Evolutionary conservation across 2,113 vertebrate genomes (phyloP), one percentile per base, ranked within the genome.

Genomic region (Peromyscus leucopus): DNA sequence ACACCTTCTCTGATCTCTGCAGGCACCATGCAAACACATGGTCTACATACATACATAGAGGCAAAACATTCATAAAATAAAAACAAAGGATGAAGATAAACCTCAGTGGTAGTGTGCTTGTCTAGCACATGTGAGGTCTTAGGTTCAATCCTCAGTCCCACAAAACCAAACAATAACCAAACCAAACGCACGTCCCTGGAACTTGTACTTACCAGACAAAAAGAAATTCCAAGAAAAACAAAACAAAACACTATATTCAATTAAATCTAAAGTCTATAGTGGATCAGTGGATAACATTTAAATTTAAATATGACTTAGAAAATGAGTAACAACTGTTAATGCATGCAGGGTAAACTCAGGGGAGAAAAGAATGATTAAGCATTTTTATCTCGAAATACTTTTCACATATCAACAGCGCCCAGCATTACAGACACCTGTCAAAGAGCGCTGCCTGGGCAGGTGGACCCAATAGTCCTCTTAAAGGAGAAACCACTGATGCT

Each of bases 171-270:
- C 59, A 46, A 61, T 48, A 69, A 51, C 51, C 21, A 48, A 83
- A 1, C 4, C 42, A 61, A 39, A 61, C 19, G 39, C 19, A 57
- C 82, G 13, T 71, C 83, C 48, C 71, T 74, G 92, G 48, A 90
- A 94, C n/a, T 79, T 94, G 33, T 75, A 72, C 46, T 96, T 42
- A 83, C 26, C 59, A n/a, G 55, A 78, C 71, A 79, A 88, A 93
- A 96, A 67, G 28, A 93, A 93, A 89, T 96, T 96, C 80, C 89
- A 84, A 89, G 72, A 92, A 94, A 48, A 61, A 69, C 7, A 67
- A 26, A 42, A 17, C 33, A 36, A 33, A 75, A 55, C 7, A 69
- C 65, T 65, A 79, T 51, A 84, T 57, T 46, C 76, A 46, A 78
- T 90, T 76, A 89, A 94, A 33, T 59, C 17, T 24, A 90, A 96